phyloP scores from a whole-genome alignment of 1,140 invertebrate genomes.

The Orchestia grillus region DNA sequence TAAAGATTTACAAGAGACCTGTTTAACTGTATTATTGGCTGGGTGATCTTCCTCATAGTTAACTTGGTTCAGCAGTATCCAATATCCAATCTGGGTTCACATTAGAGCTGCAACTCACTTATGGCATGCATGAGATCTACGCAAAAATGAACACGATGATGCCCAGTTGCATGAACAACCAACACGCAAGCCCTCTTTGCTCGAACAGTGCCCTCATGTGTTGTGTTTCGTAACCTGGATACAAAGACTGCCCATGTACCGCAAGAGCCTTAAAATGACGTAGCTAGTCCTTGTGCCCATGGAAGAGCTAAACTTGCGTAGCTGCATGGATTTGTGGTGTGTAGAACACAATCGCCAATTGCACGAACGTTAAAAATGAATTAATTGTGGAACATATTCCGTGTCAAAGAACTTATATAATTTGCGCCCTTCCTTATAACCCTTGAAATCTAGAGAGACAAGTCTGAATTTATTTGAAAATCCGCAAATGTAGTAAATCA shows the following conservation, averaged over 20 bases:
- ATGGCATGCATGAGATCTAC: not conserved
- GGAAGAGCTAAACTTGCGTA: not conserved
- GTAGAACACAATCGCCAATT: not conserved
- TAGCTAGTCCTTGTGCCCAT: not conserved
- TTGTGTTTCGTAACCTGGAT: slow-evolving; percentile 7
- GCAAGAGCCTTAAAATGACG: not conserved
- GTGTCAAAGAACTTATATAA: not conserved
- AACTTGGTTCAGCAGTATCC: not conserved
- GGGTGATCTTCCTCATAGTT: not conserved
- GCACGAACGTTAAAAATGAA: not conserved
- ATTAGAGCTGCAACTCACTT: not conserved
- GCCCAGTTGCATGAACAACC: not conserved
- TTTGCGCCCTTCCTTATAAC: not conserved
- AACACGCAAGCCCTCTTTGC: not conserved
- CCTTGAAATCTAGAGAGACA: not conserved
- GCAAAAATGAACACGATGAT: not conserved
- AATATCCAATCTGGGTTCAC: not conserved
- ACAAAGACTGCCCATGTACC: not conserved
- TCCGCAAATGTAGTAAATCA: not conserved
- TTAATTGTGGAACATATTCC: not conserved
- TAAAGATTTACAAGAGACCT: not conserved
- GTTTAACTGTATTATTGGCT: not conserved
- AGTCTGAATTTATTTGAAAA: not conserved
- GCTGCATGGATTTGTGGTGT: too few species aligned
- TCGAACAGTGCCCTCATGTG: not conserved